Evolutionary conservation across 2,113 vertebrate species (phyloP).

Genomic region (Oriolus oriolus): DNA sequence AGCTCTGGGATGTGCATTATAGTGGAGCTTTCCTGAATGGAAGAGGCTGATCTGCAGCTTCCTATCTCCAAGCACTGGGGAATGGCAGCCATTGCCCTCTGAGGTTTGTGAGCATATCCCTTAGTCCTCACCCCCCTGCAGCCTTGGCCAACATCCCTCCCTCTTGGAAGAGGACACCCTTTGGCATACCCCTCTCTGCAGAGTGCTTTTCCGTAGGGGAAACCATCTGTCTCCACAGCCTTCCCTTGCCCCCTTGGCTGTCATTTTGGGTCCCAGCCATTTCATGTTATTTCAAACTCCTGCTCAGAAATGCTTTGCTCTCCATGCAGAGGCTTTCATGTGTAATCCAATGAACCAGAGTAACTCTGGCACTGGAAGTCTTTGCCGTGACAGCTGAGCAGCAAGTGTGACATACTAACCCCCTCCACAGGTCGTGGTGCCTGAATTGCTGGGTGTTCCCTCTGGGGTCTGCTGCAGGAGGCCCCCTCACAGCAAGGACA

Average conservation of each 20-base stretch:
- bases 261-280: constrained; percentile 39
- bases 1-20: background rate
- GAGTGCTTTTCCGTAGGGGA: background rate
- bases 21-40: background rate
- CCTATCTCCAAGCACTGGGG: background rate
- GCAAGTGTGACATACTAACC: constrained; percentile 55
- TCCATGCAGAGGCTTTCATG: constrained; percentile 53
- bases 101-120: background rate
- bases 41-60: background rate
- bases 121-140: background rate
- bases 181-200: background rate
- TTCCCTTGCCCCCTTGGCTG: background rate
- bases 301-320: constrained; percentile 63
- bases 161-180: background rate
- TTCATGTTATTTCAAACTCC: constrained; percentile 59
- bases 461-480: background rate
- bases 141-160: background rate
- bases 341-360: constrained; percentile 62
- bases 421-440: background rate
- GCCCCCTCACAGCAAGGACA: background rate
- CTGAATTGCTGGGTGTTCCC: constrained; percentile 4
- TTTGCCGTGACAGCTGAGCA: constrained; percentile 50
- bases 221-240: constrained; percentile 1
- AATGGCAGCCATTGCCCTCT: background rate
- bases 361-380: background rate